A percentile compares a stretch with the other conserved stretches of the same genome.
phyloP scores from a whole-genome alignment of 2,888 invertebrate species.

The Cryptus armator region DNA sequence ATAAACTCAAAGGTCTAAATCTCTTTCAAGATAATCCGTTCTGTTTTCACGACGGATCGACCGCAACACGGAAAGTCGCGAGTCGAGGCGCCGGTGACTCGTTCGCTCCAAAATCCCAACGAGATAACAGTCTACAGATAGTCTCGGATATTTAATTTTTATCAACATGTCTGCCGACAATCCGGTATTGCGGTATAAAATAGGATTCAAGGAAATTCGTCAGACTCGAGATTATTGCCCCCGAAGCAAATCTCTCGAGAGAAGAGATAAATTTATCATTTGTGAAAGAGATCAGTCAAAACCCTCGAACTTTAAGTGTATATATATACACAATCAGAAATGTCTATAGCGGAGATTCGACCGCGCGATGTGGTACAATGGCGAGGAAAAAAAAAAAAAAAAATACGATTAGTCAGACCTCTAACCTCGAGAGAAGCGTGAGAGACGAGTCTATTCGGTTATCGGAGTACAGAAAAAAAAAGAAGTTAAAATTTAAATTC shows the following conservation, averaged over 20 bases:
- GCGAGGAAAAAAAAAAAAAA: constrained; percentile 10
- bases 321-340: constrained; percentile 26
- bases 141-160: constrained; percentile 48
- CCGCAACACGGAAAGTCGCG: constrained; percentile 15
- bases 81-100: background rate
- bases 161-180: background rate
- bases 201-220: constrained; percentile 10
- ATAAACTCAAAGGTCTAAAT: constrained; percentile 22
- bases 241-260: background rate
- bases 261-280: constrained; percentile 40
- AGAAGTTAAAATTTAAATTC: background rate
- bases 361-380: constrained; percentile 9
- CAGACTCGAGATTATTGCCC: constrained; percentile 9
- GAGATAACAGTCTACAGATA: constrained; percentile 21
- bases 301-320: constrained; percentile 7
- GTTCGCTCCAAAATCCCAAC: background rate
- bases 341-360: background rate
- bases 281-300: background rate
- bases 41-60: constrained; percentile 1
- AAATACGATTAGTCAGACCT: constrained; percentile 58
- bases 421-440: constrained; percentile 31
- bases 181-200: constrained; percentile 31
- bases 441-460: constrained; percentile 61
- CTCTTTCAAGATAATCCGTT: constrained; percentile 32
- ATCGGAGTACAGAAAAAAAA: background rate